These are phyloP conservation scores for Heliconius aoede DNA, from an alignment of 2,888 invertebrate genomes.

Conservation along the genomic window DNA sequence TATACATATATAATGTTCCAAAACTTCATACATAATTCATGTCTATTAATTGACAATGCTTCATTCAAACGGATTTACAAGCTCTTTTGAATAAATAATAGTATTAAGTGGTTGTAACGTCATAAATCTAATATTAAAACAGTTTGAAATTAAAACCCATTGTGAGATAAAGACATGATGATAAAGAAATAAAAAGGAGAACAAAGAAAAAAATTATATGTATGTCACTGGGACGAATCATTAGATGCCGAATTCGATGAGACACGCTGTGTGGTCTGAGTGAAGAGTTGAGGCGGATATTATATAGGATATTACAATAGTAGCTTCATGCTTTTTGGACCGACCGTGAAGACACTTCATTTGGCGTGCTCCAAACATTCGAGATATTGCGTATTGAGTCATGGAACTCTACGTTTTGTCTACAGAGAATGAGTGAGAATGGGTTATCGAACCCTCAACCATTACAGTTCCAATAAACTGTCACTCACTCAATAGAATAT, in stretches of 20 bases:
- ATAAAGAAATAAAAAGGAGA: slow-evolving; percentile 29
- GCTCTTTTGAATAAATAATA: slow-evolving; percentile 14
- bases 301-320: neutral
- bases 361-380: too few species aligned
- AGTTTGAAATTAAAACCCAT: neutral
- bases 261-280: slow-evolving; percentile 42
- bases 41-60: slow-evolving; percentile 11
- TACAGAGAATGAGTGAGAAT: too few species aligned
- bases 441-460: too few species aligned
- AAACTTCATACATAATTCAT: neutral
- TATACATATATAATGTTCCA: neutral
- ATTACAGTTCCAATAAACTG: too few species aligned
- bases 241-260: slow-evolving; percentile 49
- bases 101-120: neutral
- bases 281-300: slow-evolving; percentile 27
- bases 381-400: too few species aligned
- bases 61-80: slow-evolving; percentile 18
- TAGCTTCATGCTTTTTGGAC: too few species aligned
- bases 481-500: too few species aligned
- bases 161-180: neutral
- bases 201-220: slow-evolving; percentile 44
- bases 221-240: slow-evolving; percentile 50
- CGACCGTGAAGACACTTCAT: too few species aligned
- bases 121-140: slow-evolving; percentile 12
- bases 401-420: too few species aligned